Evolutionary conservation across 2,797 vertebrate genomes (phyloP), one percentile per base, ranked within the genome.

Genomic region (Orestias chungarensis): DNA sequence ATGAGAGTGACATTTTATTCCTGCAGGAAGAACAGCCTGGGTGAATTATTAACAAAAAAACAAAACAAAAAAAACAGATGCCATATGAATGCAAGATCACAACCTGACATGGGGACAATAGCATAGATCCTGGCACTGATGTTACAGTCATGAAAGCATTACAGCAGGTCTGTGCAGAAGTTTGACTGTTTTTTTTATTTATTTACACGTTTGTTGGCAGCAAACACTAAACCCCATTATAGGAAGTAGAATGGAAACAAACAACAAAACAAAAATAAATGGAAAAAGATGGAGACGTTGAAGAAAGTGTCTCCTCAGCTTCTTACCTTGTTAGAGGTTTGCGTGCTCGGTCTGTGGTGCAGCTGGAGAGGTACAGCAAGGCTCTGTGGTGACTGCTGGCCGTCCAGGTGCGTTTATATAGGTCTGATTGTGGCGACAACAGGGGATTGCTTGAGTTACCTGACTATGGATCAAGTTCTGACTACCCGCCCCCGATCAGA

Each of bases 1-100:
- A 96, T 78, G 95, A 94, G 87, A 99, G 94, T 77, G 96, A 97
- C 98, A 99, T 99, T 85, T 91, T 96, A 91, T 91, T 95, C 93
- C 96, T 97, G 91, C 76, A 76, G 78, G 77, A 88, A 62, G 81
- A 93, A 91, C 70, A 87, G 83, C 52, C 52, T 33, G 31, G 43
- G 72, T 90, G 74, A 92, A 93, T 90, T 87, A 93, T 92, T 88
- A 77, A 91, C 79, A 86, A 38, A 82, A 73, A 46, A 66, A 78
- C 42, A 50, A 77, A 91, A 78, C 85, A 38, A 82, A 73, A 46
- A 66, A 78, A 42, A 50, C 76, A 79, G 69, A 74, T 68, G 80
- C 67, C 49, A 68, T 38, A 61, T 18, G 66, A 44, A 46, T n/a
- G 44, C 46, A 70, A 70, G 46, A 71, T 43, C 64, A 44, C 31